Evolutionary conservation across 2,113 vertebrate genomes (phyloP).

Genomic region (Pionites leucogaster): DNA sequence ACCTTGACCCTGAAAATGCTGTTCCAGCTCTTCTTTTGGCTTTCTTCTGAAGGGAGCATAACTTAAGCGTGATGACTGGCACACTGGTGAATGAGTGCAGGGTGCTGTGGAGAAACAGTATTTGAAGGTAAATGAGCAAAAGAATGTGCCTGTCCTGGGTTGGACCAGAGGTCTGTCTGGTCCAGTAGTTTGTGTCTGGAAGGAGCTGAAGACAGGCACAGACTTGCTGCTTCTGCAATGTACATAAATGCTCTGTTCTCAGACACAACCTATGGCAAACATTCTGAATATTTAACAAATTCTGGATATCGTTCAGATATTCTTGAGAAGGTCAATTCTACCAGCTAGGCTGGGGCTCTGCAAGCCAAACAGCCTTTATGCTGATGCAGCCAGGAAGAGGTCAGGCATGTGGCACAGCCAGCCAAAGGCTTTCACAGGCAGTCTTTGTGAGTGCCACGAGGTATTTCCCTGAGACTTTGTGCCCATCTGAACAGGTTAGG

Average conservation of each 20-base stretch:
- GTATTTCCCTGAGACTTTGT: background rate
- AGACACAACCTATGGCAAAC: background rate
- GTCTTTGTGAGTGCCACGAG: background rate
- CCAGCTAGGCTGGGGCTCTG: background rate
- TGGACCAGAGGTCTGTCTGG: background rate
- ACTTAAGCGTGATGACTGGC: background rate
- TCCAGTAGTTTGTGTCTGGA: background rate
- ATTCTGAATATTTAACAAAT: background rate
- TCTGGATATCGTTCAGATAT: background rate
- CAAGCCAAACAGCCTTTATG: background rate
- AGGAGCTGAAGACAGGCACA: background rate
- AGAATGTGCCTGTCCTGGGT: background rate
- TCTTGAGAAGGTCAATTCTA: background rate
- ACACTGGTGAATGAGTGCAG: background rate
- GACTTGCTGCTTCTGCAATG: background rate
- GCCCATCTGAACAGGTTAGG: background rate
- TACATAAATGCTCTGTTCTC: background rate
- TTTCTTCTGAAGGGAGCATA: background rate
- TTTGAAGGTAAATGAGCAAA: background rate
- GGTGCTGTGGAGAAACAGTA: background rate
- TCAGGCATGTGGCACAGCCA: background rate
- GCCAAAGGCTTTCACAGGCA: background rate
- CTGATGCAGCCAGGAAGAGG: background rate
- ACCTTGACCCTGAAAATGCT: background rate
- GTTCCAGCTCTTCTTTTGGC: background rate